These are phyloP conservation scores for Orchestia grillus DNA, from an alignment of 1,140 invertebrate genomes.

Conservation along the genomic window DNA sequence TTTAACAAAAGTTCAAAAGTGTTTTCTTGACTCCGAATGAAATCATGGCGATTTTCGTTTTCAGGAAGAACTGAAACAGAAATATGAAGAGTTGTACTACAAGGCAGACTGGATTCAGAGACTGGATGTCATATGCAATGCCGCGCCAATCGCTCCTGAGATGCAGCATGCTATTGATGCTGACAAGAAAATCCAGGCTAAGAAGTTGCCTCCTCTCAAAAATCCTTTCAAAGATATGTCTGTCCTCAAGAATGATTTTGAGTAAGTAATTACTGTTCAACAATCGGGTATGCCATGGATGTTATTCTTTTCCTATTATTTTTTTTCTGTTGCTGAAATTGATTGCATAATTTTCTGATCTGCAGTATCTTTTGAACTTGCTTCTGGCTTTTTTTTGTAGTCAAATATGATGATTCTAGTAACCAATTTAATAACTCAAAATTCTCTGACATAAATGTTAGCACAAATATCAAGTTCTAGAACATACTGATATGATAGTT, in stretches of 20 bases:
- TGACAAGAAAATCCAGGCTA: conserved; percentile 11
- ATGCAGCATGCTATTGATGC: conserved; percentile 37
- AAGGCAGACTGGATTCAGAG: conserved; percentile 21
- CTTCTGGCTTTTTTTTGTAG: background rate
- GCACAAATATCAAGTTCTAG: background rate
- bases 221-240: conserved; percentile 43
- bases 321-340: background rate
- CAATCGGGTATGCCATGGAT: background rate
- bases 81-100: background rate
- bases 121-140: conserved; percentile 15
- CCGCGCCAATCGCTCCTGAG: conserved; percentile 8
- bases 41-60: background rate
- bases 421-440: too few species aligned
- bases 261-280: background rate
- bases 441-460: too few species aligned
- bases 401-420: background rate
- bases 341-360: background rate
- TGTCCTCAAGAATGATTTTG: conserved; percentile 35
- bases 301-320: background rate
- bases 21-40: background rate
- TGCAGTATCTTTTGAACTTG: background rate
- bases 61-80: conserved; percentile 32
- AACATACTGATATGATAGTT: background rate
- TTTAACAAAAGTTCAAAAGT: background rate
- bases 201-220: background rate